Evolutionary conservation across 2,113 vertebrate genomes (phyloP), one percentile per base, ranked within the genome.

Genomic region (Speoplatyrhinus poulsoni): DNA sequence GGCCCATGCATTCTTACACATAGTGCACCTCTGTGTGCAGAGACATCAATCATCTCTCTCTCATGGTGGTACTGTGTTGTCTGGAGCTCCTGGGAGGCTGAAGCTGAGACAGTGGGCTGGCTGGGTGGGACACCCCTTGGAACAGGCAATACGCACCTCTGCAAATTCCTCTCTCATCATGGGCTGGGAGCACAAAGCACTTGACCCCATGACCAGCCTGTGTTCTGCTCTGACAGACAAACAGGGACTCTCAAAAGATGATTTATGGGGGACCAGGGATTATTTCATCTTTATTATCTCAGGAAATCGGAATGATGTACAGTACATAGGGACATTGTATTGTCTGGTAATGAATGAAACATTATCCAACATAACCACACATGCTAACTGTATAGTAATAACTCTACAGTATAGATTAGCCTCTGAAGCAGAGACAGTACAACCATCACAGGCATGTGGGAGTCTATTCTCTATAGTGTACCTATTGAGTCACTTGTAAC

Each of bases 151-250:
- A 65, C 52, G 33, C 57, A 59, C 70, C 11, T 4, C 36, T 11
- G 63, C 75, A 87, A 82, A 87, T 84, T 87, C 84, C 73, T 81
- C 71, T 78, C 85, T 85, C 79, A 83, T 90, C 88, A 91, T 41
- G 32, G 86, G 76, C 73, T 69, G 12, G 41, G 54, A 89, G 74
- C 80, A 86, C 80, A 85, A 82, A 88, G 76, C 65, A 79, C 81
- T 66, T 88, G 86, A 90, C 87, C 86, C 75, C 15, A 17, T 61
- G 36, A 85, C 73, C 70, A 75, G 65, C 48, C 65, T 48, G 7
- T 72, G 73, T 75, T 9, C 54, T 16, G 9, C 54, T 55, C 56
- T 84, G 85, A 76, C 81, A 70, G 69, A 75, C 80, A 65, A 79
- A 83, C 79, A 75, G 33, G 65, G 60, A 69, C 70, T 70, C 32